These are phyloP conservation scores for Acanthosepion pharaonis DNA, from an alignment of 2,888 invertebrate genomes.

Conservation along the genomic window DNA sequence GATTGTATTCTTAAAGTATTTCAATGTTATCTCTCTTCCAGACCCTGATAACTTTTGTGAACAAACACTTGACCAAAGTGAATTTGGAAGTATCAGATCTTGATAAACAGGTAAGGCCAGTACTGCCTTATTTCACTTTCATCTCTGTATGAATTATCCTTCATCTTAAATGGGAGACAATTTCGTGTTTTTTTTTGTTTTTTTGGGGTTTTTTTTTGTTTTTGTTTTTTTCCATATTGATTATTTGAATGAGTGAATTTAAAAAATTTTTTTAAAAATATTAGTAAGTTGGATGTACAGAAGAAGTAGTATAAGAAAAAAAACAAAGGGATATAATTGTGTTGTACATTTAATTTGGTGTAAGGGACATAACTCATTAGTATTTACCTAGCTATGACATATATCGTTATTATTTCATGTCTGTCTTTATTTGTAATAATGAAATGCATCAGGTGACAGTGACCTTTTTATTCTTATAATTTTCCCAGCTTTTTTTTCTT, in stretches of 20 bases:
- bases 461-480: too few species aligned
- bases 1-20: not conserved
- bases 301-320: not conserved
- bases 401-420: too few species aligned
- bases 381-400: too few species aligned
- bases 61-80: conserved; percentile 96
- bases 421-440: too few species aligned
- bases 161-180: too few species aligned
- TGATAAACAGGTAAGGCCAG: conserved; percentile 82
- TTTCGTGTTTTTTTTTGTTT: too few species aligned
- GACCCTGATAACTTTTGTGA: conserved; percentile 97
- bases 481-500: too few species aligned
- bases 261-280: not conserved
- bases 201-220: too few species aligned
- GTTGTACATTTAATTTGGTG: not conserved
- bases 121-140: not conserved
- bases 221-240: too few species aligned
- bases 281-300: not conserved
- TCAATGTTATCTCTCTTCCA: conserved; percentile 73
- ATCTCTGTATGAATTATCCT: too few species aligned
- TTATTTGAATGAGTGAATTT: too few species aligned
- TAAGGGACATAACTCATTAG: not conserved
- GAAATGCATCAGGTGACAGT: too few species aligned
- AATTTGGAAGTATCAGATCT: conserved; percentile 90
- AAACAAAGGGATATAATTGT: not conserved